Base-by-base conservation (phyloP, 1,140 invertebrate species). In the Cherax quadricarinatus region DNA sequence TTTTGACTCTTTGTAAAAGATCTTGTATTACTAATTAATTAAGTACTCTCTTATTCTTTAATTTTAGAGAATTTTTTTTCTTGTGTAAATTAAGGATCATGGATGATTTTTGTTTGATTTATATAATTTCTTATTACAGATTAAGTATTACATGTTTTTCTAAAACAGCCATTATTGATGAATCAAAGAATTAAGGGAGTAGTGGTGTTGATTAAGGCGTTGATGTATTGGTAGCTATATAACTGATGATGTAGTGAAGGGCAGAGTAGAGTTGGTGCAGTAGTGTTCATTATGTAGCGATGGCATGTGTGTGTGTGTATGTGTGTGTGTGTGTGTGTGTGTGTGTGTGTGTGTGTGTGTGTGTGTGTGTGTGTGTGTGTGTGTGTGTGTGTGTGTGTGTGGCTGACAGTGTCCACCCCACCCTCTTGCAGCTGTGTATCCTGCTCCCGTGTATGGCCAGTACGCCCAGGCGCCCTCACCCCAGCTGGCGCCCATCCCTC, bases 401-500 rank as follows among this genome's bases (percentile, higher is more conserved):
- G 92, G 82, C 92, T 93, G 92, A 93, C 88, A 90, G 85, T 88
- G 85, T 86, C 86, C 83, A 83, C 84, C 88, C 88, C 83, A 41
- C 84, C 92, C 88, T 93, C 88, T 93, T 93, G 78, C 92, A 93
- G 92, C 92, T 41, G 92, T 93, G 88, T 93, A 90, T 88, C 85
- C 92, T 82, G 98, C 98, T 95, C 97, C 98, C 95, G 97, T 98
- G 95, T 99, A 98, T 96, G 97, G 98, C 95, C 98, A 98, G 96
- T 98, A 98, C 96, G 98, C 98, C 96, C 98, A 99, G 96, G 97
- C 98, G 95, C 97, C 99, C 95, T 97, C 98, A 95, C 98, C 98
- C 95, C 98, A 98, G 95, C 97, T 98, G 96, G 97, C 97, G 94
- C 97, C 98, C 94, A 97, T 98, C 95, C 97, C 98, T 94, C 97